These are phyloP conservation scores for Isichthys henryi DNA, from an alignment of 2,113 vertebrate genomes.

Conservation along the genomic window DNA sequence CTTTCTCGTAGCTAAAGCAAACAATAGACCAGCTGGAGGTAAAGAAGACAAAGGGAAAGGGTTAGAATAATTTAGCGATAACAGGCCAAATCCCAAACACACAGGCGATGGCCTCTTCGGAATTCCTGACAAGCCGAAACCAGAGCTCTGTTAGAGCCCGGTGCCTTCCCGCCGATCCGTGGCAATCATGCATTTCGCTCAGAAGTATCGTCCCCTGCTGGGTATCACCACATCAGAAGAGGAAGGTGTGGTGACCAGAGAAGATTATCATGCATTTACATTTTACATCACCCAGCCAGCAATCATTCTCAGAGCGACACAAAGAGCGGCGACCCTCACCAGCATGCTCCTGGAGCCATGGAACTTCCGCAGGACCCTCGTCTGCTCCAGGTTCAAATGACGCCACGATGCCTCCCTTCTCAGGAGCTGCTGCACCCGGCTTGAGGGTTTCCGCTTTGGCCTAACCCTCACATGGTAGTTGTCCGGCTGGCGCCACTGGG, in stretches of 20 bases:
- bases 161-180: not conserved
- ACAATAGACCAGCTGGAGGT: not conserved
- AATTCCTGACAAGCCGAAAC: not conserved
- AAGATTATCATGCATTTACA: not conserved
- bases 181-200: not conserved
- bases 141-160: not conserved
- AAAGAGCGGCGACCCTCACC: conserved; percentile 62
- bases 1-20: not conserved
- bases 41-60: not conserved
- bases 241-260: not conserved
- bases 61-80: not conserved
- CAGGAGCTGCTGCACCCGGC: conserved; percentile 65
- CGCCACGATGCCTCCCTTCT: conserved; percentile 55
- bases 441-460: conserved; percentile 68
- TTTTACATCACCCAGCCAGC: not conserved
- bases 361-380: conserved; percentile 68
- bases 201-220: not conserved
- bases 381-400: conserved; percentile 69
- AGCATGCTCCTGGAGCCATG: conserved; percentile 64
- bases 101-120: not conserved
- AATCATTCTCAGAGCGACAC: not conserved
- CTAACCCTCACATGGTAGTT: conserved; percentile 68
- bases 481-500: conserved; percentile 69
- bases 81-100: not conserved
- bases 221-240: not conserved